These are phyloP conservation scores for Apocheima hispidaria DNA, from an alignment of 2,888 invertebrate genomes.

Conservation along the genomic window DNA sequence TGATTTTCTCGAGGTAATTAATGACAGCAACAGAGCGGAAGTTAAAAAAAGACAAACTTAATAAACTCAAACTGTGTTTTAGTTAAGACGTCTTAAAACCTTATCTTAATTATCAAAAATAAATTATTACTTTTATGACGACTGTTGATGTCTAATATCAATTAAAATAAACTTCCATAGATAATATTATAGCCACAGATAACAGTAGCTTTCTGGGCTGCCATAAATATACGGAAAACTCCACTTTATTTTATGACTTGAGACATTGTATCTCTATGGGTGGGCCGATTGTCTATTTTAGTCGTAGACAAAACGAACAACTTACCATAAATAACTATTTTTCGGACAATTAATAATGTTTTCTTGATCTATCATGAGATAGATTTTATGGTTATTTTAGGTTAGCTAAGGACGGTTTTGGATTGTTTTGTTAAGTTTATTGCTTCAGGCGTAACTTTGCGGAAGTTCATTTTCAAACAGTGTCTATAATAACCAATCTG, in stretches of 20 bases:
- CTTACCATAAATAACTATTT: constrained; percentile 78
- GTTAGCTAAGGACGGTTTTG: constrained; percentile 37
- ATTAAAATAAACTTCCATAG: constrained; percentile 55
- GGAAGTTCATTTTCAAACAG: no score
- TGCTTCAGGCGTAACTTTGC: no score
- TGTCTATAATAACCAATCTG: no score
- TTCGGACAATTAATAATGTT: constrained; percentile 82
- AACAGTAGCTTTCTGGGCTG: constrained; percentile 60
- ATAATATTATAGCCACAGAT: constrained; percentile 52
- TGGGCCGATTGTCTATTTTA: constrained; percentile 77
- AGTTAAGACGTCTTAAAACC: constrained; percentile 36
- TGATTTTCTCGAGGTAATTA: background rate
- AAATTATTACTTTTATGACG: constrained; percentile 49
- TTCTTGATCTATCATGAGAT: constrained; percentile 71
- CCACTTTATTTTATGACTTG: constrained; percentile 70
- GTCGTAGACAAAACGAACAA: constrained; percentile 71
- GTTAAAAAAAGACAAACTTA: constrained; percentile 22
- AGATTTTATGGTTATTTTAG: constrained; percentile 62
- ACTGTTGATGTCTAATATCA: constrained; percentile 48
- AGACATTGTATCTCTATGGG: constrained; percentile 73
- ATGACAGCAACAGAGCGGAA: constrained; percentile 9
- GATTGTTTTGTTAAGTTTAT: constrained; percentile 39
- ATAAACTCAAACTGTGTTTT: constrained; percentile 14
- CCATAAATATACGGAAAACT: constrained; percentile 64
- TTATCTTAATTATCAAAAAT: constrained; percentile 47